Evolutionary conservation across 2,888 invertebrate species (phyloP), one percentile per base, ranked within the genome.

Genomic region (Cantharis lateralis): DNA sequence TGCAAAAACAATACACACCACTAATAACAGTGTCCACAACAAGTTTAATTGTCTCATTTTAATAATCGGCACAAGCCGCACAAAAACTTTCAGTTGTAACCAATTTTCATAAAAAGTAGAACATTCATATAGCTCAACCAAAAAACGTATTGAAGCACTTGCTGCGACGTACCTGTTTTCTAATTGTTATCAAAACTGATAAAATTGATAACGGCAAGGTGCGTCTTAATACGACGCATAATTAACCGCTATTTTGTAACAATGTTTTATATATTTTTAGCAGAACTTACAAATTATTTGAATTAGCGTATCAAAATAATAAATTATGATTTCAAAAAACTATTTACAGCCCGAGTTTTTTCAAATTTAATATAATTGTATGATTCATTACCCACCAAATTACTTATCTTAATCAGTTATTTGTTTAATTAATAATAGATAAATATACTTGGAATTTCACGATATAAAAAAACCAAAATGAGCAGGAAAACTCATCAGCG

Each of bases 101-200:
- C 64, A 48, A n/a, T 48, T n/a, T n/a, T 48, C n/a, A n/a, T 48
- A 9, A 48, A 48, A 48, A 48, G 48, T 48, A 48, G 48, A 48
- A 48, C 48, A 48, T 66, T 20, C 64, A 5, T 66, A 20, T 66
- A 10, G 24, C 64, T 66, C 64, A 66, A 66, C 64, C n/a, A 20
- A 20, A 26, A 70, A 64, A 71, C 28, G 73, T 68, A 73, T 71
- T 62, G 72, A 64, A 71, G 20, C 18, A 63, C 32, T 70, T 70
- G 64, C 10, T 66, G 10, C 63, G 28, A 26, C 75, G 69, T 75
- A 75, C 75, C 75, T 75, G 75, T 78, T 32, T 68, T 75, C 69
- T 73, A 72, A 61, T 75, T 72, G 78, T 78, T 78, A 78, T 78
- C 78, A 68, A 10, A 18, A 48, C 70, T 70, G 78, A 78, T 78